phyloP scores from a whole-genome alignment of 2,113 vertebrate genomes.

The Platichthys stellatus region DNA sequence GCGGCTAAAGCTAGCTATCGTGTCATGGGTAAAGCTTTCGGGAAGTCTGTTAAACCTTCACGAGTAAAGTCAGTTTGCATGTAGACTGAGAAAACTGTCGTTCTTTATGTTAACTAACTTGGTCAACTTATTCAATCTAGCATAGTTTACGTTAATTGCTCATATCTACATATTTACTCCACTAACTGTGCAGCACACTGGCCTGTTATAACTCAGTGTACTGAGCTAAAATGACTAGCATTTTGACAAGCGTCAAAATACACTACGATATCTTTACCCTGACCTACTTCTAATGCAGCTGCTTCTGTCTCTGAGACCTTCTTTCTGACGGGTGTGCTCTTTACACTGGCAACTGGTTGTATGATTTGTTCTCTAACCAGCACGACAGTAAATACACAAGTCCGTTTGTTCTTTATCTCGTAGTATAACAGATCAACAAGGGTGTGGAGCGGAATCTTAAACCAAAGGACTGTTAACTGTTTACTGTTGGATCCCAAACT shows the following conservation, averaged over 20 bases:
- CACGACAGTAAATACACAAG: neutral
- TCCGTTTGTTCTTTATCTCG: neutral
- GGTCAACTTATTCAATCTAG: neutral
- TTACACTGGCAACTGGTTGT: neutral
- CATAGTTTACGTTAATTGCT: too few species aligned
- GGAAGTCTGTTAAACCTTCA: too few species aligned
- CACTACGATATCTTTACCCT: too few species aligned
- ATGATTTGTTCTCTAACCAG: neutral
- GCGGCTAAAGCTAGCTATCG: slow-evolving; percentile 41
- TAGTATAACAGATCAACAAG: slow-evolving; percentile 1
- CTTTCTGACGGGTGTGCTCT: neutral
- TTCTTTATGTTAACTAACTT: neutral
- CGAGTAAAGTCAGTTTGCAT: neutral
- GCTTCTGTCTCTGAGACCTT: too few species aligned
- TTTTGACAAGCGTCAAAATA: too few species aligned
- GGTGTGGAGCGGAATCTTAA: neutral
- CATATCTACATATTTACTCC: too few species aligned
- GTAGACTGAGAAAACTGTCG: neutral
- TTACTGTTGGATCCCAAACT: neutral
- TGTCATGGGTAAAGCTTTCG: neutral
- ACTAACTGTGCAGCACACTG: too few species aligned
- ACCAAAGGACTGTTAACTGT: neutral
- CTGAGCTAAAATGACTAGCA: too few species aligned
- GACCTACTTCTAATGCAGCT: too few species aligned
- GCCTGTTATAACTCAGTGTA: too few species aligned